Conservation (phyloP, 37 sponge, comb jelly and placozoan genomes). For the Spongia lamella region DNA sequence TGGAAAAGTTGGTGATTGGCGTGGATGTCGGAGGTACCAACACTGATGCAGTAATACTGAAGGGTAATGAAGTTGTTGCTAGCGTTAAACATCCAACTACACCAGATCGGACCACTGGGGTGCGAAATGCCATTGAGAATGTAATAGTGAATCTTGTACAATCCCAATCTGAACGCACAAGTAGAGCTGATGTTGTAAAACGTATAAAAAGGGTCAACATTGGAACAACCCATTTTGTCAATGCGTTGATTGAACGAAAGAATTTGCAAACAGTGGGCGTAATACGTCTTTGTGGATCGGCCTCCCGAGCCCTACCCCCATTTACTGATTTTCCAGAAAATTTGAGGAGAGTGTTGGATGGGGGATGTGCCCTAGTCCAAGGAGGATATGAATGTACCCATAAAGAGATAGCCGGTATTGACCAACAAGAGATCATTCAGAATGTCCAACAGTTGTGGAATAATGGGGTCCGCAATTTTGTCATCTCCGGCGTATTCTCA, state of each 20-base stretch:
- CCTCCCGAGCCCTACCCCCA: slow-evolving; percentile 71
- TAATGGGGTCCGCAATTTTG: slow-evolving; percentile 55
- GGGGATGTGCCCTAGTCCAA: slow-evolving; percentile 36
- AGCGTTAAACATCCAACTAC: slow-evolving; percentile 56
- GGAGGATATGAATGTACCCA: slow-evolving; percentile 73
- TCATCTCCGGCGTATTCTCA: slow-evolving; percentile 75
- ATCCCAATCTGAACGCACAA: background rate
- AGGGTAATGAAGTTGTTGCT: slow-evolving; percentile 38
- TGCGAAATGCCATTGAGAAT: slow-evolving; percentile 42
- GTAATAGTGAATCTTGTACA: slow-evolving; percentile 21
- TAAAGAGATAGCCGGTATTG: slow-evolving; percentile 26
- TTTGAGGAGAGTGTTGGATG: slow-evolving; percentile 3
- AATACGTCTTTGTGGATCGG: slow-evolving; percentile 69
- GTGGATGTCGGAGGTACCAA: slow-evolving; percentile 92
- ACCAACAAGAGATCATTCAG: slow-evolving; percentile 42
- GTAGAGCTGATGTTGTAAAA: background rate
- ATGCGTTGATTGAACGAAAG: slow-evolving; percentile 69
- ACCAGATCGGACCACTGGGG: slow-evolving; percentile 53
- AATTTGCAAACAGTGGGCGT: slow-evolving; percentile 59
- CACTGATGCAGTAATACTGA: slow-evolving; percentile 74
- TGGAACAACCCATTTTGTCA: slow-evolving; percentile 87
- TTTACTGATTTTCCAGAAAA: slow-evolving; percentile 77
- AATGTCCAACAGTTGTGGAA: slow-evolving; percentile 7
- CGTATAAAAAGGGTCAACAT: slow-evolving; percentile 59
- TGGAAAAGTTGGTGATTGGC: slow-evolving; percentile 57